Percentiles rank a stretch among this genome's conserved stretches.
These are phyloP conservation scores for Xenopus petersii DNA, from an alignment of 2,797 vertebrate species.

Conservation along the genomic window DNA sequence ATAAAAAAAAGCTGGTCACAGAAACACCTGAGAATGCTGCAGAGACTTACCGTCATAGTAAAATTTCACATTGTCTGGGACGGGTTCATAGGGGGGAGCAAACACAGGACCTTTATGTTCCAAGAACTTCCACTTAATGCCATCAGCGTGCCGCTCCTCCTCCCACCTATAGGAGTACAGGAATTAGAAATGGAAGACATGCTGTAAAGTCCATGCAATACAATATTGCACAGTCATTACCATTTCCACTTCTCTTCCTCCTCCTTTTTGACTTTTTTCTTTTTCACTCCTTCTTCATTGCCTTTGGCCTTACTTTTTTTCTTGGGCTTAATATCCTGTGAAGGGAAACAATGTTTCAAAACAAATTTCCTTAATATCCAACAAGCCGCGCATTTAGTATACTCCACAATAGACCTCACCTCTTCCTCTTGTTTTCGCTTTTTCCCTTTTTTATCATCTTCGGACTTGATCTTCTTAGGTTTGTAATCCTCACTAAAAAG, in stretches of 20 bases:
- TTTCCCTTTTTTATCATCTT: slow-evolving; percentile 88
- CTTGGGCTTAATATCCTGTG: slow-evolving; percentile 83
- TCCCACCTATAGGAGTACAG: slow-evolving; percentile 75
- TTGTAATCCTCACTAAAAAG: slow-evolving; percentile 78
- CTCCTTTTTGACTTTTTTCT: slow-evolving; percentile 92
- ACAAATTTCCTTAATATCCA: neutral
- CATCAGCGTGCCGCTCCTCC: slow-evolving; percentile 89
- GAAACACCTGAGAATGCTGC: neutral
- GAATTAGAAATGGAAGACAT: neutral
- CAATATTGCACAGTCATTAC: slow-evolving; percentile 59
- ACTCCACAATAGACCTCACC: slow-evolving; percentile 59
- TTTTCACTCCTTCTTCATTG: slow-evolving; percentile 71
- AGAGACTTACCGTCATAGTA: slow-evolving; percentile 83
- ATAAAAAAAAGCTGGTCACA: too few species aligned
- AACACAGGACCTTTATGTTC: slow-evolving; percentile 95
- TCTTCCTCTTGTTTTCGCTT: slow-evolving; percentile 89
- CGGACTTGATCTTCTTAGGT: slow-evolving; percentile 87
- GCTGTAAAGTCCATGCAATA: neutral
- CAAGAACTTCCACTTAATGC: slow-evolving; percentile 94
- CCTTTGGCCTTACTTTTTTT: slow-evolving; percentile 84
- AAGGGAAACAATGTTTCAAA: slow-evolving; percentile 19
- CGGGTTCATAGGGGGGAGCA: slow-evolving; percentile 85
- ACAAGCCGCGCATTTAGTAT: slow-evolving; percentile 17
- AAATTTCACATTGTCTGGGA: slow-evolving; percentile 86
- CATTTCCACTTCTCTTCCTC: slow-evolving; percentile 97